These are phyloP conservation scores for Lithobates pipiens DNA, from an alignment of 2,797 vertebrate species.

Conservation along the genomic window DNA sequence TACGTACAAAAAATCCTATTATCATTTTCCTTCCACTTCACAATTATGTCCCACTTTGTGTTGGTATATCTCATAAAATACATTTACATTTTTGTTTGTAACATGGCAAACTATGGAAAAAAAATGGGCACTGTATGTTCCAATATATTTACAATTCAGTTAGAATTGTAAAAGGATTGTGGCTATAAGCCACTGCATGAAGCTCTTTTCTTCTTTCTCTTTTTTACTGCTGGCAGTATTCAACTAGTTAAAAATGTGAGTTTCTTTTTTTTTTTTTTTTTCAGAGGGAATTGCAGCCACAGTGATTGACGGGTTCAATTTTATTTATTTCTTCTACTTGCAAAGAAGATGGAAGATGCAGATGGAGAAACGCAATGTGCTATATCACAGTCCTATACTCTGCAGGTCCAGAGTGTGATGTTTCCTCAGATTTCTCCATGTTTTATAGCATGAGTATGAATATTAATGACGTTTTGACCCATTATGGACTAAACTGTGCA, in stretches of 20 bases:
- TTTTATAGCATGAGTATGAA: neutral
- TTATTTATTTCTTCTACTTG: conserved; percentile 19
- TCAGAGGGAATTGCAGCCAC: neutral
- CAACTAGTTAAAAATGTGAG: neutral
- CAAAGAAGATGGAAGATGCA: conserved; percentile 1
- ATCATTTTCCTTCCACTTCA: too few relatives aligned
- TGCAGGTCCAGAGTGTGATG: conserved; percentile 25
- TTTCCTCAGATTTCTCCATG: neutral
- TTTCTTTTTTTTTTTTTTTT: neutral
- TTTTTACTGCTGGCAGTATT: too few relatives aligned
- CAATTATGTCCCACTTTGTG: too few relatives aligned
- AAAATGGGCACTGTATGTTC: too few relatives aligned
- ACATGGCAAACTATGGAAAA: too few relatives aligned
- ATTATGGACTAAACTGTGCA: neutral
- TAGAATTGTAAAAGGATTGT: too few relatives aligned
- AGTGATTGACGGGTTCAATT: too few relatives aligned
- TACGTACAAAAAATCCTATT: too few relatives aligned
- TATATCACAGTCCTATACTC: neutral
- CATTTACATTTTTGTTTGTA: too few relatives aligned
- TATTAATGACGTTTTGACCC: too few relatives aligned
- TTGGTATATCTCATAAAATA: too few relatives aligned
- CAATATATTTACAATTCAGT: too few relatives aligned
- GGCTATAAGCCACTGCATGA: neutral
- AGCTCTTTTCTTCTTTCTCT: neutral
- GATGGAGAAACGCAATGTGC: neutral